A percentile compares a stretch with the other conserved stretches of the same genome.
These are phyloP conservation scores for cattle (Bos taurus) DNA, from an alignment of 2,113 vertebrate genomes.

Conservation along the genomic window DNA sequence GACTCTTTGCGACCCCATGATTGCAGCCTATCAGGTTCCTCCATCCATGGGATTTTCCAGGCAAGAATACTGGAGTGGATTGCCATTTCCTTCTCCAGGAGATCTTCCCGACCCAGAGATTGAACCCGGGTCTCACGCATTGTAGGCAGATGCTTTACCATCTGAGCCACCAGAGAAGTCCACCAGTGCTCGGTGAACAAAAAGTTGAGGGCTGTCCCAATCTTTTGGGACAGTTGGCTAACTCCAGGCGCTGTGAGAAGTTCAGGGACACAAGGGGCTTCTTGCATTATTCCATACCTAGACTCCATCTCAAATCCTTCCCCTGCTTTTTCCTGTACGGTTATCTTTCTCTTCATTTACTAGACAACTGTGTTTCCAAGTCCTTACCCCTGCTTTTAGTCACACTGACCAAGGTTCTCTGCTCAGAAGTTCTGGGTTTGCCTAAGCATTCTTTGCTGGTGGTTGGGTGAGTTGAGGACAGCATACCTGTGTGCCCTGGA, in stretches of 20 bases:
- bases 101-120: background rate
- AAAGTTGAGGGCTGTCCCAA: too few relatives aligned
- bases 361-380: background rate
- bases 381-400: background rate
- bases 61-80: background rate
- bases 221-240: background rate
- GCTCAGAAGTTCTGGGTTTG: background rate
- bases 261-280: too few relatives aligned
- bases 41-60: background rate
- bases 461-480: background rate
- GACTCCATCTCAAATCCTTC: background rate
- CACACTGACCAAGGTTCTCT: background rate
- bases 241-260: background rate
- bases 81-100: background rate
- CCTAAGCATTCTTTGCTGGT: background rate
- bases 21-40: background rate
- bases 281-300: background rate
- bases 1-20: background rate
- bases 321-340: background rate
- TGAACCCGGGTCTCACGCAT: background rate
- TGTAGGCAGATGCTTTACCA: background rate
- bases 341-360: background rate
- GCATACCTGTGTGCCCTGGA: fast-evolving
- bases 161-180: background rate
- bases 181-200: background rate